Base-by-base conservation (phyloP, 2,888 invertebrate genomes). In the Chrysolina americana region DNA sequence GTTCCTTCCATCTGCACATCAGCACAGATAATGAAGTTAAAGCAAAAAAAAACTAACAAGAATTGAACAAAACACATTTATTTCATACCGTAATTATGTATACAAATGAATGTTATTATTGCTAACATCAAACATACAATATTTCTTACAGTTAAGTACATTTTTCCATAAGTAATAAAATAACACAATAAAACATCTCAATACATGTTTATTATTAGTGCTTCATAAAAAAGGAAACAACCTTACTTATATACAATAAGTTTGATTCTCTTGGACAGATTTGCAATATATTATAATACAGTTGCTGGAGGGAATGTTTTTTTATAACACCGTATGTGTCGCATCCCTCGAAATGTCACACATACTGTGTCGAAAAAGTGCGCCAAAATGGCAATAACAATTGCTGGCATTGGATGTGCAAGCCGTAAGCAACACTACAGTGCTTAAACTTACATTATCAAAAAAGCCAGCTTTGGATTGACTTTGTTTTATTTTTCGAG, bases 111-210 rank as follows among this genome's bases (percentile, higher is more conserved):
- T 83, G 82, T 70, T 82, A 73, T 88, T 88, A 88, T 88, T 87
- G 87, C 88, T 88, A 88, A 88, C 88, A 88, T 87, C 87, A 87
- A 88, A 88, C 88, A 88, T 87, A 87, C 87, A 87, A 83, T 87
- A 84, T 85, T 85, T 86, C 85, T 87, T 87, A 87, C 86, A 87
- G 83, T 87, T 87, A 88, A 87, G 87, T 88, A 88, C 87, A 88
- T 85, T 82, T n/a, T 82, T 69, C 77, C 79, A 84, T 85, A 86
- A 85, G 85, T 87, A 87, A 86, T 86, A 87, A 88, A 88, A 87
- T 86, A 87, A 87, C 73, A 73, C 71, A 71, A 53, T 85, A 86
- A 84, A 84, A 85, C 83, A 86, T 84, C 85, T 85, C 82, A 85
- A 83, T 84, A 85, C 83, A 86, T 85, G 82, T 83, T 80, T 79